Evolutionary conservation across 2,797 vertebrate genomes (phyloP).

Genomic region (Coendou prehensilis): DNA sequence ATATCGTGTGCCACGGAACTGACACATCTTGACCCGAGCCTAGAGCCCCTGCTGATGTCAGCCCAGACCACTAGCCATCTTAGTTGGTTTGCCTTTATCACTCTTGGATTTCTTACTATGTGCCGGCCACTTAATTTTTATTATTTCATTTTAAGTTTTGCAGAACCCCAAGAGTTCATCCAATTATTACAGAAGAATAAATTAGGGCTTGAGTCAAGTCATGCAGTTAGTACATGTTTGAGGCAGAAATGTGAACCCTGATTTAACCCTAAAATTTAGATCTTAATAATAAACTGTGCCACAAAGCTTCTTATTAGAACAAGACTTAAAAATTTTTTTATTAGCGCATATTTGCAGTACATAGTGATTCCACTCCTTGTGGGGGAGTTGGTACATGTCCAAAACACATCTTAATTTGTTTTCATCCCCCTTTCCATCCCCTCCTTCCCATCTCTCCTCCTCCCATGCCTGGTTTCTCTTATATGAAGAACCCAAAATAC

Average conservation of each 20-base stretch:
- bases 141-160: slow-evolving; percentile 49
- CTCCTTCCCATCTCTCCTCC: not conserved
- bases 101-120: not conserved
- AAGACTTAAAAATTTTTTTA: not conserved
- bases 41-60: not conserved
- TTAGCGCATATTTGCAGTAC: not conserved
- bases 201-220: not conserved
- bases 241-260: fast-evolving
- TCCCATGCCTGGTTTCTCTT: not conserved
- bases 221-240: fast-evolving
- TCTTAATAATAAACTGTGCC: fast-evolving
- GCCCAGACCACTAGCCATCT: not conserved
- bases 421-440: not conserved
- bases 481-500: not conserved
- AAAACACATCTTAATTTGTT: not conserved
- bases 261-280: not conserved
- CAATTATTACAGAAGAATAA: fast-evolving
- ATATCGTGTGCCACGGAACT: fast-evolving
- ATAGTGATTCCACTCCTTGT: not conserved
- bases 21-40: not conserved
- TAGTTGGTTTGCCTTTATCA: not conserved
- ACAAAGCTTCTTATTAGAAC: not conserved
- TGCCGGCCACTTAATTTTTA: not conserved
- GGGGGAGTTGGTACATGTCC: not conserved
- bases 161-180: not conserved